A percentile compares a stretch with the other conserved stretches of the same genome.
phyloP scores from a whole-genome alignment of 2,888 invertebrate species.

The Zootermopsis nevadensis region DNA sequence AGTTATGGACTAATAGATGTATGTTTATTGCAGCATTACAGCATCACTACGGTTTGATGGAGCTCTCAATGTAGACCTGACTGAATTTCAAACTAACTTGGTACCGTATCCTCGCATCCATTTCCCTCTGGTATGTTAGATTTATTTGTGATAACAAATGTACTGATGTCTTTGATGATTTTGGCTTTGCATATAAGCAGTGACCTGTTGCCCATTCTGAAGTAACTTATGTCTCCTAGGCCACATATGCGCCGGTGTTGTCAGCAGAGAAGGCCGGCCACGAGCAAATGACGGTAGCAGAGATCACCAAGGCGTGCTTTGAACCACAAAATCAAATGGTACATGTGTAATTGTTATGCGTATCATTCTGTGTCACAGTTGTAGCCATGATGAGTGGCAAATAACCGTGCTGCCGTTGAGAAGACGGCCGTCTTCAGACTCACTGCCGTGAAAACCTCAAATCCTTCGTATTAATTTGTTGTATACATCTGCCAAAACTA shows the following conservation, averaged over 20 bases:
- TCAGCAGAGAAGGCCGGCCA: constrained; percentile 68
- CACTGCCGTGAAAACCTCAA: too few species aligned
- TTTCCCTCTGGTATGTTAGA: constrained; percentile 70
- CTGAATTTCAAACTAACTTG: constrained; percentile 76
- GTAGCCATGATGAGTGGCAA: too few species aligned
- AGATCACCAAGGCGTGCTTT: constrained; percentile 72
- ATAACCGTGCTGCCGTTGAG: too few species aligned
- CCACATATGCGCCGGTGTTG: constrained; percentile 67
- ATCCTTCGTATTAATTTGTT: too few species aligned
- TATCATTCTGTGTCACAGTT: not conserved
- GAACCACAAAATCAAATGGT: constrained; percentile 69
- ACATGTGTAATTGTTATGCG: not conserved
- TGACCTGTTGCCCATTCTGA: too few species aligned
- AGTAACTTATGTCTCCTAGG: constrained; percentile 36
- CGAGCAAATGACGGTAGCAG: constrained; percentile 66
- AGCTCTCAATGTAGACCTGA: constrained; percentile 74
- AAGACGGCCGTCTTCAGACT: too few species aligned
- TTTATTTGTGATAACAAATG: not conserved
- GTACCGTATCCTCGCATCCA: constrained; percentile 95
- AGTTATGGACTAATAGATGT: too few species aligned
- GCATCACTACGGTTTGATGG: constrained; percentile 89
- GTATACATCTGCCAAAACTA: too few species aligned
- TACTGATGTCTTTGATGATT: too few species aligned
- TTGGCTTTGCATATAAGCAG: too few species aligned
- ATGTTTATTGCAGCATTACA: constrained; percentile 69